These are phyloP conservation scores for Liopterus haemorrhoidalis DNA, from an alignment of 2,888 invertebrate genomes.

Conservation along the genomic window DNA sequence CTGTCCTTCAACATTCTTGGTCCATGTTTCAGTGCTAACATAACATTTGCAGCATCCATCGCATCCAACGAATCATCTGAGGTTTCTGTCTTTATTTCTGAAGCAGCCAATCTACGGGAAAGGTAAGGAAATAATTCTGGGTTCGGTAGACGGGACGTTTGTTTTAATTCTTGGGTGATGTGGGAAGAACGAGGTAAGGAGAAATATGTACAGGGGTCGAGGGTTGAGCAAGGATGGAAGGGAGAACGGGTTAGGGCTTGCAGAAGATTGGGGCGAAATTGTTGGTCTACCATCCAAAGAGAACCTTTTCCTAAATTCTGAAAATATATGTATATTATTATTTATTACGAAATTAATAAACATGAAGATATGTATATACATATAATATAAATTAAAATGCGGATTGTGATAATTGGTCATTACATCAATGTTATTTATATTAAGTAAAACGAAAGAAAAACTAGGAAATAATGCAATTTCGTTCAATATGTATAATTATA, in stretches of 20 bases:
- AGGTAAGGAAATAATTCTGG: slow-evolving; percentile 79
- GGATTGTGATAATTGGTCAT: no score
- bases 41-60: slow-evolving; percentile 78
- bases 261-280: slow-evolving; percentile 79
- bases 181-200: slow-evolving; percentile 40
- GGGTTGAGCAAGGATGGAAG: slow-evolving; percentile 61
- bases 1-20: slow-evolving; percentile 49
- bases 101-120: slow-evolving; percentile 60
- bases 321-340: no score
- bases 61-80: slow-evolving; percentile 62
- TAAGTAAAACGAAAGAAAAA: no score
- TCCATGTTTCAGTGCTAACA: slow-evolving; percentile 82
- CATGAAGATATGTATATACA: no score
- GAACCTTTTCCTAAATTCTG: slow-evolving; percentile 93
- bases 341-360: no score
- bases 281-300: slow-evolving; percentile 91
- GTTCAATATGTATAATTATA: no score
- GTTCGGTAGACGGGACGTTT: slow-evolving; percentile 54
- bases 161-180: slow-evolving; percentile 32
- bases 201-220: slow-evolving; percentile 48
- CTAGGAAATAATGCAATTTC: no score
- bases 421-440: no score
- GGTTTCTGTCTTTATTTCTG: slow-evolving; percentile 38
- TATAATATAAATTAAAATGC: no score
- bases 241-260: slow-evolving; percentile 88